These are phyloP conservation scores for Chironomus riparius DNA, from an alignment of 2,888 invertebrate species.

Conservation along the genomic window DNA sequence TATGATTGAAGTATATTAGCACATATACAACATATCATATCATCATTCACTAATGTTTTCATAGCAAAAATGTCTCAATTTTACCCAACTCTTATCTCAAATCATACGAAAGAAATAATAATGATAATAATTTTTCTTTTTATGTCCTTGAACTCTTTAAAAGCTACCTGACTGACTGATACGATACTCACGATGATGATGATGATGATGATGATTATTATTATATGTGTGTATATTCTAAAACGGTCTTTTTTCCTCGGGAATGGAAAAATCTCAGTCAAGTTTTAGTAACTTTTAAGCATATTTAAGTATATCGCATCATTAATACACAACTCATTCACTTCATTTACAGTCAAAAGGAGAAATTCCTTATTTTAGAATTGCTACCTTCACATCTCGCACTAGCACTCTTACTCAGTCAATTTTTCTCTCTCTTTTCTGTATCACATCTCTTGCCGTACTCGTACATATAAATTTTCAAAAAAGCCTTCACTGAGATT, in stretches of 20 bases:
- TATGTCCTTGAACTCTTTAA: neutral
- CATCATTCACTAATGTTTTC: neutral
- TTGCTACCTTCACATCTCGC: too few species aligned
- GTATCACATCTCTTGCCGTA: neutral
- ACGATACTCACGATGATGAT: too few species aligned
- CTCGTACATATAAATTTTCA: neutral
- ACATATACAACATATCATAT: too few species aligned
- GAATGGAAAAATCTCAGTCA: neutral
- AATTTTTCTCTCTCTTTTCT: too few species aligned
- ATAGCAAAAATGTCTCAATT: neutral
- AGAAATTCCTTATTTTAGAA: too few species aligned
- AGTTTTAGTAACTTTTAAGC: neutral
- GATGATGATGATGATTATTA: too few species aligned
- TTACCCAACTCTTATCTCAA: neutral
- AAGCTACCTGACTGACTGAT: neutral
- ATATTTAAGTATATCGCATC: neutral
- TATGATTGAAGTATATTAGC: neutral
- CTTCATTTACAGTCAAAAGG: neutral
- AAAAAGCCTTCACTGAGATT: neutral
- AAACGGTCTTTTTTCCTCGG: neutral
- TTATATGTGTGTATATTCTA: neutral
- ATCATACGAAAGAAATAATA: neutral
- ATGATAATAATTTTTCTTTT: neutral
- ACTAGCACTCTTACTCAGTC: too few species aligned
- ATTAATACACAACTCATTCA: constrained; percentile 1